phyloP scores from a whole-genome alignment of 1,140 invertebrate genomes.

The Berghia stephanieae region DNA sequence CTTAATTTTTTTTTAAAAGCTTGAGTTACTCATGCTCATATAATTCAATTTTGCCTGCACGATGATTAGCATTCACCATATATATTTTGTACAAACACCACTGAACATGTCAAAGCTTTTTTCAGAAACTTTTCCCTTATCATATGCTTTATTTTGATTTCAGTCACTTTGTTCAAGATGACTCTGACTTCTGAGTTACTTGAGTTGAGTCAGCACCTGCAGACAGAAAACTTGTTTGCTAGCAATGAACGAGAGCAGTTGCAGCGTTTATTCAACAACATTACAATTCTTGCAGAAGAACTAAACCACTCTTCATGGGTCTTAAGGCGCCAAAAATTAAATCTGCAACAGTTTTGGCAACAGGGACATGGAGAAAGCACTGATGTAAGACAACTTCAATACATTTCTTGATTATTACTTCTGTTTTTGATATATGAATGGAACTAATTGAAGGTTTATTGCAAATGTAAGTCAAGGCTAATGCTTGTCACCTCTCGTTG shows the following conservation, averaged over 20 bases:
- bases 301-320: constrained; percentile 87
- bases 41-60: not conserved
- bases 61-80: not conserved
- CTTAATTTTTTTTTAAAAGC: not conserved
- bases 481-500: no score
- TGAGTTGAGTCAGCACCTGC: constrained; percentile 76
- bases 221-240: constrained; percentile 79
- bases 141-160: not conserved
- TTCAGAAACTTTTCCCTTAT: not conserved
- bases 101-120: not conserved
- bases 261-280: constrained; percentile 78
- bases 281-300: constrained; percentile 74
- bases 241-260: constrained; percentile 78
- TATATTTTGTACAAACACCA: not conserved
- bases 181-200: constrained; percentile 70
- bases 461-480: no score
- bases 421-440: no score
- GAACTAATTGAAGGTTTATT: no score
- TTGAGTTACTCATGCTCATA: not conserved
- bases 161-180: constrained; percentile 24
- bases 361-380: constrained; percentile 24
- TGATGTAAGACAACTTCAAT: no score
- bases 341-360: constrained; percentile 61
- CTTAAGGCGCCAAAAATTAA: constrained; percentile 85
- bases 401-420: no score